Evolutionary conservation across 2,888 invertebrate species (phyloP).

Genomic region (Caenorhabditis doughertyi): DNA sequence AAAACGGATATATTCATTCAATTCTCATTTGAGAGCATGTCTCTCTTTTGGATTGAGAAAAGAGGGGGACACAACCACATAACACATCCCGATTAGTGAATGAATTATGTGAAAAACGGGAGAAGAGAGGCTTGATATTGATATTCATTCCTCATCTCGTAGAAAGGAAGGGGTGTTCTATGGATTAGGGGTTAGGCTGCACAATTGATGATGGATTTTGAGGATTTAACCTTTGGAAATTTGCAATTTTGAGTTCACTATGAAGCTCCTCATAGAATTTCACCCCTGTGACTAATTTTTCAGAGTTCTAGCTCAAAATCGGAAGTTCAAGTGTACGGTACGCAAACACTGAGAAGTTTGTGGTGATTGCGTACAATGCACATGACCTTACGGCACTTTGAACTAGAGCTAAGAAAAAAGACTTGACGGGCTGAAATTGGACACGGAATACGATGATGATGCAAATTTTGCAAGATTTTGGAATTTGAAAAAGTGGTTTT

Average conservation of each 20-base stretch:
- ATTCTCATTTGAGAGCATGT: background rate
- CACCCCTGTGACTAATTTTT: background rate
- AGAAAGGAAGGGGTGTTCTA: too few relatives aligned
- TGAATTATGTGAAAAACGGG: slow-evolving; percentile 27
- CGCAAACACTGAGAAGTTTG: background rate
- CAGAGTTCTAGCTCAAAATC: background rate
- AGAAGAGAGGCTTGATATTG: background rate
- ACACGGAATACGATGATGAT: background rate
- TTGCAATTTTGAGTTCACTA: background rate
- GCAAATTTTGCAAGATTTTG: background rate
- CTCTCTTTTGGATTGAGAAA: background rate
- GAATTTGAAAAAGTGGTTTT: background rate
- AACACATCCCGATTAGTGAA: slow-evolving; percentile 38
- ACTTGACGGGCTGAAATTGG: background rate
- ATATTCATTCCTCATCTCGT: background rate
- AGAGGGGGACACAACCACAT: background rate
- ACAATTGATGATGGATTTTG: background rate
- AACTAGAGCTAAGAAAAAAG: background rate
- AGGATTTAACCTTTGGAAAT: background rate
- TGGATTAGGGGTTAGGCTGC: too few relatives aligned
- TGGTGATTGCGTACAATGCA: background rate
- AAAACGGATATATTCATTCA: background rate
- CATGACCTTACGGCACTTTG: background rate
- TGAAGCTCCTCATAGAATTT: background rate
- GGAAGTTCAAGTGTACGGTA: background rate